Conservation (phyloP, 1,140 invertebrate species). For the Micrasema minimum region DNA sequence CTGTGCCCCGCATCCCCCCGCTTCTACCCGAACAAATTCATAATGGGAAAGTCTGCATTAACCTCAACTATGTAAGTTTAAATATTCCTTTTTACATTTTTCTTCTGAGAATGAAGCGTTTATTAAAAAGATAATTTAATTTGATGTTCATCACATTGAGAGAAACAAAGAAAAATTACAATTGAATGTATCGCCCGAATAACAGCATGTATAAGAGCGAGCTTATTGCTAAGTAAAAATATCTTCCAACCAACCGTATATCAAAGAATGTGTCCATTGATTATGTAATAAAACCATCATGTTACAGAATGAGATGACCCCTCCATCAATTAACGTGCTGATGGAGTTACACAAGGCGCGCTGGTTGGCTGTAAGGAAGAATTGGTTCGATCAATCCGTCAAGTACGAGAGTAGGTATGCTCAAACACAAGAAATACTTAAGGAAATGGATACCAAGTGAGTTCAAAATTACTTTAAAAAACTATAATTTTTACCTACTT, state of each 20-base stretch:
- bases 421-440: slow-evolving; percentile 71
- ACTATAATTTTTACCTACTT: not conserved
- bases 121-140: too few relatives aligned
- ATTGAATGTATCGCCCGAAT: too few relatives aligned
- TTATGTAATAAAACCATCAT: not conserved
- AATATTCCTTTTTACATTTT: too few relatives aligned
- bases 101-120: too few relatives aligned
- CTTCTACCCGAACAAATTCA: slow-evolving; percentile 60
- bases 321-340: slow-evolving; percentile 63
- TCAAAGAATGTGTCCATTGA: too few relatives aligned
- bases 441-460: slow-evolving; percentile 74
- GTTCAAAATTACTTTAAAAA: slow-evolving; percentile 18
- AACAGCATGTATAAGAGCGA: too few relatives aligned
- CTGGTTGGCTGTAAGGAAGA: slow-evolving; percentile 71
- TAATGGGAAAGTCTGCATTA: slow-evolving; percentile 59
- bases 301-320: slow-evolving; percentile 65
- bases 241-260: too few relatives aligned
- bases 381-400: slow-evolving; percentile 73
- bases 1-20: slow-evolving; percentile 59
- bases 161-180: too few relatives aligned
- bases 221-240: too few relatives aligned
- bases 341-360: slow-evolving; percentile 69
- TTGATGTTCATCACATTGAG: too few relatives aligned
- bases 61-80: slow-evolving; percentile 56
- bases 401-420: slow-evolving; percentile 73